A percentile compares a stretch with the other conserved stretches of the same genome.
Conservation (phyloP, 1,140 invertebrate species). For the Listronotus bonariensis region DNA sequence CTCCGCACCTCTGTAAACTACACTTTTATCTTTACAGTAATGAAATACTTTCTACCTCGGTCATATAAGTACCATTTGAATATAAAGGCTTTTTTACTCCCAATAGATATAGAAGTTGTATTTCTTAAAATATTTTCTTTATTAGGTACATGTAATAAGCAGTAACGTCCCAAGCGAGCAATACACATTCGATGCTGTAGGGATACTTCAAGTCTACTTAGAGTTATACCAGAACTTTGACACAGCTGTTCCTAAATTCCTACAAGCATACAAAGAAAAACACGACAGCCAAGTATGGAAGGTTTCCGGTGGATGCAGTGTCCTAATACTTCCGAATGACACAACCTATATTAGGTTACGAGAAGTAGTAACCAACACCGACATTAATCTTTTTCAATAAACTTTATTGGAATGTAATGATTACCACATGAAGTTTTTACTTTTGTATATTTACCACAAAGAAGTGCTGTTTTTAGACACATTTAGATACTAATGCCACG, state of each 20-base stretch:
- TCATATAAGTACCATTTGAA: neutral
- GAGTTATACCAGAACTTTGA: neutral
- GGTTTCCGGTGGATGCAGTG: neutral
- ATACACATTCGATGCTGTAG: conserved; percentile 6
- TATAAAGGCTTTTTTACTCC: neutral
- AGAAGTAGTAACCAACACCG: neutral
- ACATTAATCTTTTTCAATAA: conserved; percentile 1
- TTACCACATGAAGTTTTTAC: no score
- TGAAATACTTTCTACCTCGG: no score
- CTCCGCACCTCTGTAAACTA: no score
- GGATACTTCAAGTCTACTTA: conserved; percentile 5
- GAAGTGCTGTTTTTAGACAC: no score
- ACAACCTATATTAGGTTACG: neutral
- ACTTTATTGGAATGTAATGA: no score
- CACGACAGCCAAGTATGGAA: neutral
- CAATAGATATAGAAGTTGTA: neutral
- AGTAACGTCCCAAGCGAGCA: neutral
- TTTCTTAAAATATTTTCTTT: neutral
- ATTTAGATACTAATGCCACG: no score
- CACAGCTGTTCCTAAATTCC: neutral
- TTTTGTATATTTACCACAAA: no score
- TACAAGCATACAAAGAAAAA: neutral
- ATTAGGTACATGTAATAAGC: conserved; percentile 2
- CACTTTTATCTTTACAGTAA: no score
- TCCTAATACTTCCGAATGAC: neutral